Evolutionary conservation across 2,113 vertebrate species (phyloP), one percentile per base, ranked within the genome.

Genomic region (Gobius niger): DNA sequence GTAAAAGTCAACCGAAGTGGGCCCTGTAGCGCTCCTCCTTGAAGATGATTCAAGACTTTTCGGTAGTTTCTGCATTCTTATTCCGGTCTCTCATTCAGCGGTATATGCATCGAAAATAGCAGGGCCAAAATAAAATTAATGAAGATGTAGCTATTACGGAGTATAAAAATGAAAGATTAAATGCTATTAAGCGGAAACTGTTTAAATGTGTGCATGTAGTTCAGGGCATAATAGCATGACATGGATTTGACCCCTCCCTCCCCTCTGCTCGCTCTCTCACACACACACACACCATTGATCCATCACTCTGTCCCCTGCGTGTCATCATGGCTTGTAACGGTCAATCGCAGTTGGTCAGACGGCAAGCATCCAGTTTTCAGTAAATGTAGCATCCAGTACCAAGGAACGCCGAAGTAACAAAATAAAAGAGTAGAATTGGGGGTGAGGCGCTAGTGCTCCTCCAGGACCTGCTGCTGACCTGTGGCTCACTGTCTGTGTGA

Each of bases 271-370:
- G 57, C 16, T 16, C 9, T 59, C 54, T 15, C 59, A 9, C 62
- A 24, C 10, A 40, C 94, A 65, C 76, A 69, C 72, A 59, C 94
- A 95, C 94, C 81, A 87, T 78, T 78, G 85, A 89, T 83, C 82
- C 82, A 70, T 76, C 65, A 68, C 67, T 77, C 63, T 61, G 78
- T 82, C 87, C 84, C 68, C 77, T 83, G 77, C 79, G 82, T 75
- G 72, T 82, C 95, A 96, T 97, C 97, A 95, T 95, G 95, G 94
- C 92, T 93, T 95, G 94, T 97, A 96, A 96, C 96, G 96, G 95
- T 96, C 96, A 96, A 95, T 98, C 95, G 95, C 76, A 85, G 77
- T 92, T 96, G 96, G 95, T 96, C 96, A 96, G 93, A 75, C 49
- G 47, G 73, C 68, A 92, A 90, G 74, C 93, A 94, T 95, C 93